These are phyloP conservation scores for Lepidocolaptes lacrymiger DNA, from an alignment of 2,797 vertebrate genomes.

Conservation along the genomic window DNA sequence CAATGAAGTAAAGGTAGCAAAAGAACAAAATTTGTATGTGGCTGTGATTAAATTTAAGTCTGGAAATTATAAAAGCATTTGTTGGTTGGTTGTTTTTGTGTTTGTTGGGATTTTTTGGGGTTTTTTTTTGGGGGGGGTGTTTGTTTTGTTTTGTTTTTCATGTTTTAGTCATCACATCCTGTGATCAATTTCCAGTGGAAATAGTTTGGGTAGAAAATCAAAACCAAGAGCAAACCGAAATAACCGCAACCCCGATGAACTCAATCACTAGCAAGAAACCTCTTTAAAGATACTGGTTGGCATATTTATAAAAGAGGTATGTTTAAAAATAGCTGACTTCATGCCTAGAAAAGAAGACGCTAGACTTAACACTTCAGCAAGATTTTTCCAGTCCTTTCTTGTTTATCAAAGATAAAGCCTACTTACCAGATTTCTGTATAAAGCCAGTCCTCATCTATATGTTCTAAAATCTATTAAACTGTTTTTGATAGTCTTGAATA, in stretches of 20 bases:
- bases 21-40: neutral
- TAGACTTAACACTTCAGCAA: neutral
- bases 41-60: neutral
- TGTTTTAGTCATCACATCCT: neutral
- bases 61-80: neutral
- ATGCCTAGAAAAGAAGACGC: neutral
- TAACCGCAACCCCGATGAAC: neutral
- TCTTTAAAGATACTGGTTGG: neutral
- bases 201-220: neutral
- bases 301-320: neutral
- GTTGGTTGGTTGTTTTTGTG: no score
- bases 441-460: neutral
- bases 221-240: neutral
- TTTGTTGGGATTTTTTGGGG: no score
- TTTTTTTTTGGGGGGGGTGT: neutral
- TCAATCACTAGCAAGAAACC: neutral
- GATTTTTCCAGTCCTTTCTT: neutral
- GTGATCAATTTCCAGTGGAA: neutral
- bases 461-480: neutral
- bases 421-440: neutral
- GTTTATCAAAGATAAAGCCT: neutral
- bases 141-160: neutral
- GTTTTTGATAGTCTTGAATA: neutral
- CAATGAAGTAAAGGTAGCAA: neutral
- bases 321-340: neutral